Evolutionary conservation across 2,888 invertebrate genomes (phyloP), one percentile per base, ranked within the genome.

Genomic region (Druceiella hillmani): DNA sequence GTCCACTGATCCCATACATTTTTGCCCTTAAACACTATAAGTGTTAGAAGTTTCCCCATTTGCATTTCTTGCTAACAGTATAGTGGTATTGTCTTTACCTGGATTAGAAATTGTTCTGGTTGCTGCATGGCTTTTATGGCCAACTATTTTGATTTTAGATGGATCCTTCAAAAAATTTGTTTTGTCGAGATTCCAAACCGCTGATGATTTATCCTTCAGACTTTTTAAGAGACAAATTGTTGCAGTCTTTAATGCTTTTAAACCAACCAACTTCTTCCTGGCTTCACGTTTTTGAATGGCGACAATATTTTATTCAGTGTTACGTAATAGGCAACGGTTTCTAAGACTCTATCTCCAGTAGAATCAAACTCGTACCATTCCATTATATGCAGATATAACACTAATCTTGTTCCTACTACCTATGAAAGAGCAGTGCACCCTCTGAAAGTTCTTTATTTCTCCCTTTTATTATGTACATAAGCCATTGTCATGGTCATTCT

Each of bases 361-460:
- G 56, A 38, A 7, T 56, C 58, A 43, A 55, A 57, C 5, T 55
- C 59, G n/a, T n/a, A 41, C 45, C 44, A 49, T 38, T 56, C 54
- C 50, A 56, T 52, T 3, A 27, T 30, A 35, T 49, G 48, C 9
- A 55, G 42, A 24, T 50, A 44, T 40, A 50, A 44, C 5, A 47
- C 50, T 12, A 55, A 34, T 17, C 44, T 41, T 38, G 45, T 41
- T 49, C 55, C 52, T 22, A 50, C 37, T 37, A 50, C 51, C 14
- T 17, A 16, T 12, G 55, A 45, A 36, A 55, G 45, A 22, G 44
- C 49, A 9, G 48, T 37, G 27, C 38, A 30, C 45, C 52, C 42
- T 4, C 56, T 55, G 24, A 48, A 28, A 14, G 50, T 45, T 6
- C 41, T 32, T 22, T 38, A 39, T 42, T 48, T 47, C 10, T 31